Percentiles rank a stretch among this genome's conserved stretches.
Evolutionary conservation across 1,140 invertebrate genomes (phyloP).

Genomic region (Lucilia cuprina): DNA sequence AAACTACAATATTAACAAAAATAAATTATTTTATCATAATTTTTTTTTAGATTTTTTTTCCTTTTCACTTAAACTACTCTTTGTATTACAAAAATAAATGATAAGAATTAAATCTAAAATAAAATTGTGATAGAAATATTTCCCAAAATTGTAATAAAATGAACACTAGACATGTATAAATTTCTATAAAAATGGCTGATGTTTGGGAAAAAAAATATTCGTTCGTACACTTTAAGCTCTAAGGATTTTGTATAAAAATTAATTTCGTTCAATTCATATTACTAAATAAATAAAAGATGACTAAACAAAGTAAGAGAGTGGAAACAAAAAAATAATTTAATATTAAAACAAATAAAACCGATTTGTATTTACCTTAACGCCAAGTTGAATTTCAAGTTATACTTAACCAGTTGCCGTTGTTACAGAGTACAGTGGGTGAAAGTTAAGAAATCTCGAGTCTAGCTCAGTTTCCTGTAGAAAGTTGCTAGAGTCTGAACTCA

Average conservation of each 20-base stretch:
- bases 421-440: background rate
- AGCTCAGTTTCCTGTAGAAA: no score
- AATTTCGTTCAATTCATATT: slow-evolving; percentile 15
- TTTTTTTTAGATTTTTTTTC: background rate
- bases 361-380: slow-evolving; percentile 13
- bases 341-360: slow-evolving; percentile 12
- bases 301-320: background rate
- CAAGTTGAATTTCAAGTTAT: background rate
- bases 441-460: background rate
- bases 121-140: background rate
- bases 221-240: background rate
- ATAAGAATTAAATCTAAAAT: background rate
- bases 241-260: slow-evolving; percentile 3
- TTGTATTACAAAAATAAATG: background rate
- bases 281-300: slow-evolving; percentile 12
- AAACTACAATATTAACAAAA: background rate
- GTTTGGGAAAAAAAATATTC: background rate
- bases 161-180: background rate
- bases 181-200: background rate
- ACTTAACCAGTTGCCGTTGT: background rate
- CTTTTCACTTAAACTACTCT: background rate
- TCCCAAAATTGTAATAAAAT: background rate
- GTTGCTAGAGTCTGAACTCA: no score
- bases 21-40: background rate
- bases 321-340: background rate